Conservation (phyloP, 2,113 vertebrate genomes). For the Apodemus speciosus region DNA sequence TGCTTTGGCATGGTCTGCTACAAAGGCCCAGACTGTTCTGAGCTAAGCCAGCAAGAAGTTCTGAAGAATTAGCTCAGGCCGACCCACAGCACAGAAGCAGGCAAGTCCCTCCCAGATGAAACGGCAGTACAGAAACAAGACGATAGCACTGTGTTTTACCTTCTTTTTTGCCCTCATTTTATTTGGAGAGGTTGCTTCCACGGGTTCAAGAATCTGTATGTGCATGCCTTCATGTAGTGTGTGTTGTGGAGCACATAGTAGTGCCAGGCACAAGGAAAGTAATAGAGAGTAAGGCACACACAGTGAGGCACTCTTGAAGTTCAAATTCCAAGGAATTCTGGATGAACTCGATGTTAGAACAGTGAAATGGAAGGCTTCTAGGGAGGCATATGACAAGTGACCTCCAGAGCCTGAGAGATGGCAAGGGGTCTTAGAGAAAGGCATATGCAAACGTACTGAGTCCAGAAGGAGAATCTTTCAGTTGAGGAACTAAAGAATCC, state of each 20-base stretch:
- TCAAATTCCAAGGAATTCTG: background rate
- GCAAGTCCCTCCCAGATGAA: background rate
- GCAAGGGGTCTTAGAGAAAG: slow-evolving; percentile 11
- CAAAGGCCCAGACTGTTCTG: background rate
- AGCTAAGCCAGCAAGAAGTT: slow-evolving; percentile 25
- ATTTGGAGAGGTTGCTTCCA: background rate
- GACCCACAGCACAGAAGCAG: background rate
- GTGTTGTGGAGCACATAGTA: background rate
- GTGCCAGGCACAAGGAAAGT: background rate
- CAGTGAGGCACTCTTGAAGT: background rate
- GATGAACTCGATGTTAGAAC: background rate
- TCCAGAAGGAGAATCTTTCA: background rate
- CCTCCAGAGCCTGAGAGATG: background rate
- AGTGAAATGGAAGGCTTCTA: background rate
- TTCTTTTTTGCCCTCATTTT: slow-evolving; percentile 38
- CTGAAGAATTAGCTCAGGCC: background rate
- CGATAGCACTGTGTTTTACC: background rate
- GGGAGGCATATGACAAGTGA: background rate
- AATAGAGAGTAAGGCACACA: background rate
- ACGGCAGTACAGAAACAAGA: background rate
- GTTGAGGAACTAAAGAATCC: background rate
- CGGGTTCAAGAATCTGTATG: background rate
- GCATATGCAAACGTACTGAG: background rate
- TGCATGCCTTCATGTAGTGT: background rate
- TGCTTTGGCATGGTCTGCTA: background rate